Percentiles rank a stretch among this genome's conserved stretches.
Conservation (phyloP, 2,888 invertebrate species). For the Mamestra brassicae region DNA sequence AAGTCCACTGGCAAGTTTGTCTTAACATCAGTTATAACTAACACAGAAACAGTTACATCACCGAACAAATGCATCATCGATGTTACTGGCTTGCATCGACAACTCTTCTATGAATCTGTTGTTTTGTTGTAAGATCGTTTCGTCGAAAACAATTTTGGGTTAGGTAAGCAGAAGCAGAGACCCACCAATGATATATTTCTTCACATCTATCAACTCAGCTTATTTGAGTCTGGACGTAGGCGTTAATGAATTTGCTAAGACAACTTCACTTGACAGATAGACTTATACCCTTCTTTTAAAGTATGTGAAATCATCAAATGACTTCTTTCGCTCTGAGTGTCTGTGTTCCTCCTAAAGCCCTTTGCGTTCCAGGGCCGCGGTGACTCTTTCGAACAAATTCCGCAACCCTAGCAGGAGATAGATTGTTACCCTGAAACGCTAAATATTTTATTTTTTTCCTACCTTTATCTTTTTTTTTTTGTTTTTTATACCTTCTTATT, state of each 20-base stretch:
- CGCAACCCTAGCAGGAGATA: too few species aligned
- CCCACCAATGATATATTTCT: neutral
- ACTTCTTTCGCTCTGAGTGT: too few species aligned
- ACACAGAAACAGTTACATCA: slow-evolving; percentile 3
- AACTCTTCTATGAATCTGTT: slow-evolving; percentile 32
- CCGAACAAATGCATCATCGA: neutral
- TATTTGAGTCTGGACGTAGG: neutral
- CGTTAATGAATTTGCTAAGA: neutral
- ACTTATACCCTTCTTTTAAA: too few species aligned
- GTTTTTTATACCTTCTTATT: neutral
- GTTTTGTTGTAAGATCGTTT: slow-evolving; percentile 37
- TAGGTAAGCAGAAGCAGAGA: slow-evolving; percentile 1
- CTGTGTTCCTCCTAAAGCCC: too few species aligned
- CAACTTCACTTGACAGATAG: too few species aligned
- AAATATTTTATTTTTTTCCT: too few species aligned
- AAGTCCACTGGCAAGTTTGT: neutral
- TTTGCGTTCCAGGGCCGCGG: too few species aligned
- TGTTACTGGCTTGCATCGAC: neutral
- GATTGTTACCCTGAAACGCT: too few species aligned
- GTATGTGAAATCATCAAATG: too few species aligned
- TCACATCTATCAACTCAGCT: neutral
- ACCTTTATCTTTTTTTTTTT: too few species aligned
- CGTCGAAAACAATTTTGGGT: slow-evolving; percentile 28
- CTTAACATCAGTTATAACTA: neutral
- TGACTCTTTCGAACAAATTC: too few species aligned